A percentile compares a stretch with the other conserved stretches of the same genome.
Conservation (phyloP, 2,113 vertebrate species). For the Chrysemys picta region DNA sequence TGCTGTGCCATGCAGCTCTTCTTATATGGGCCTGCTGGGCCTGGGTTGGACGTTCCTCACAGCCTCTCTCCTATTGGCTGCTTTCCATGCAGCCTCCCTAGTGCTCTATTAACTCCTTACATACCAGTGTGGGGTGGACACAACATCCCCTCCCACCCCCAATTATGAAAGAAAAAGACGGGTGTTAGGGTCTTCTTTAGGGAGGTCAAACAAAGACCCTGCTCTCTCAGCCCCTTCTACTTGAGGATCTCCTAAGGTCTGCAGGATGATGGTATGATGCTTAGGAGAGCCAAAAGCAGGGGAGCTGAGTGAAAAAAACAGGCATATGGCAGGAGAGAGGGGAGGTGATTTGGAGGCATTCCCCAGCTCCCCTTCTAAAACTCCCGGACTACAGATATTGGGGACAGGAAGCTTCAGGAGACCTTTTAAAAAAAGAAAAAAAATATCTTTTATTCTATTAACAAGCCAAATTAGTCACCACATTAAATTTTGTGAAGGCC, state of each 20-base stretch:
- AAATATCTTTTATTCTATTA: background rate
- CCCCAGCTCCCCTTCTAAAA: background rate
- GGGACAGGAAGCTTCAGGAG: background rate
- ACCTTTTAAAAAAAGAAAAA: no score
- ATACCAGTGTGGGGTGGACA: no score
- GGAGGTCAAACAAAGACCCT: background rate
- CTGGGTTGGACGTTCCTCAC: no score
- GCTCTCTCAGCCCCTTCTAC: background rate
- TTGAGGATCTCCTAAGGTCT: background rate
- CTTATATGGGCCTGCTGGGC: no score
- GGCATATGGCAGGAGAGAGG: rapidly evolving
- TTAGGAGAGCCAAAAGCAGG: background rate
- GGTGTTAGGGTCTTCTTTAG: background rate
- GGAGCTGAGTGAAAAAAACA: background rate
- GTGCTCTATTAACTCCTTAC: no score
- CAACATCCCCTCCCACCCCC: background rate
- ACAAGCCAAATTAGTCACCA: background rate
- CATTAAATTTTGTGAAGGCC: background rate
- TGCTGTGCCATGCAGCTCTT: no score
- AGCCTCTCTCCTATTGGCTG: no score
- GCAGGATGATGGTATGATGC: background rate
- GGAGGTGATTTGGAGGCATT: background rate
- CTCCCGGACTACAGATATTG: background rate
- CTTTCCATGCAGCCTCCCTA: no score
- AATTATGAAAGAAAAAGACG: background rate